A percentile compares a stretch with the other conserved stretches of the same genome.
phyloP scores from a whole-genome alignment of 2,113 vertebrate genomes.

The Platysteira castanea region DNA sequence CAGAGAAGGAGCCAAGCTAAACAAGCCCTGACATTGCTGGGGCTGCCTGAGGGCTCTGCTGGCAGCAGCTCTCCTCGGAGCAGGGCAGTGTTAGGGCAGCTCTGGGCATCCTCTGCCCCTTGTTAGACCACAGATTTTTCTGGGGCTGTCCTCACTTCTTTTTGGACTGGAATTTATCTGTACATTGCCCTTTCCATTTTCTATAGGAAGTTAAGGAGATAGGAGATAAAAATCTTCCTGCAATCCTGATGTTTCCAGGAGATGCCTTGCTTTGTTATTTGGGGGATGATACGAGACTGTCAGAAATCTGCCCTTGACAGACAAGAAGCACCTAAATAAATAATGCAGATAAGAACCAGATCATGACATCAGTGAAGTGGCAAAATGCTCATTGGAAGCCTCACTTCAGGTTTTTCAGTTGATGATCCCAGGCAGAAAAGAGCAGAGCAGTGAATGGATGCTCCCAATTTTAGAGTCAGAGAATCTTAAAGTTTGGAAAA shows the following conservation, averaged over 20 bases:
- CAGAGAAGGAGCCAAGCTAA: not conserved
- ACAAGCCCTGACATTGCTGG: not conserved
- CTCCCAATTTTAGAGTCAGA: not conserved
- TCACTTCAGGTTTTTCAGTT: not conserved
- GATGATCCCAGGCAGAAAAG: not conserved
- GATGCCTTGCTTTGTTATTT: slow-evolving; percentile 7
- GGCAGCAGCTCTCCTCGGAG: not conserved
- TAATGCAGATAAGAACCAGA: not conserved
- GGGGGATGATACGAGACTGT: not conserved
- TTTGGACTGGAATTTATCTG: not conserved
- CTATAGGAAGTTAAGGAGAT: not conserved
- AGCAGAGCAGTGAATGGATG: not conserved
- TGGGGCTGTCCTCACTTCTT: not conserved
- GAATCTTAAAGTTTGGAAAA: not conserved
- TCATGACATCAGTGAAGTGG: not conserved
- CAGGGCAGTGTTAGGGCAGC: not conserved
- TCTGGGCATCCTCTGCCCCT: not conserved
- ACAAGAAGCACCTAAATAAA: not conserved
- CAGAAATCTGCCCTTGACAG: not conserved
- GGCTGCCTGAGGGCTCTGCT: not conserved
- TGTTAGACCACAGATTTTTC: not conserved
- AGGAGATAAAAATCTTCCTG: not conserved
- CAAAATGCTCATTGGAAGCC: not conserved
- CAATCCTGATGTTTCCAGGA: not conserved
- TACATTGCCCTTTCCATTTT: not conserved